phyloP scores from a whole-genome alignment of 2,113 vertebrate genomes.

The Amphiprion percula region DNA sequence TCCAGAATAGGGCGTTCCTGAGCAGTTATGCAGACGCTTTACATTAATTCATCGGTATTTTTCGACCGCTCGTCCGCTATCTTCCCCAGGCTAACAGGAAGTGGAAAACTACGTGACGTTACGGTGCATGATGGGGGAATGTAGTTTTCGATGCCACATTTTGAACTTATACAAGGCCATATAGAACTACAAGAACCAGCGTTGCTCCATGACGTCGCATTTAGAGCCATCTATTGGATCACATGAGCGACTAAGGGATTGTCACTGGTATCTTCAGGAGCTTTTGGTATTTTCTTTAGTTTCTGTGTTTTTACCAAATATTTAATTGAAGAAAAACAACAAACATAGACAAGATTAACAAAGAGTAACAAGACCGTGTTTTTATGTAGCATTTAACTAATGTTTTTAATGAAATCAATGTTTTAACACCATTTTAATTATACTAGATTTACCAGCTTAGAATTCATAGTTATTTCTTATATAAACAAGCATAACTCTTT shows the following conservation, averaged over 20 bases:
- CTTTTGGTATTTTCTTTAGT: neutral
- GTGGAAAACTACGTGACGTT: neutral
- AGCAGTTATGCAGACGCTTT: constrained; percentile 34
- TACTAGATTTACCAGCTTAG: no score
- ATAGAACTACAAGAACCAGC: constrained; percentile 77
- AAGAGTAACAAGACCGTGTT: neutral
- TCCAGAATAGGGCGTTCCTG: constrained; percentile 43
- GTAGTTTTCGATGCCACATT: constrained; percentile 34
- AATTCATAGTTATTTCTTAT: no score
- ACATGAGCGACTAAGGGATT: constrained; percentile 57
- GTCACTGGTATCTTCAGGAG: neutral
- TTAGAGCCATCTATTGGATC: constrained; percentile 24
- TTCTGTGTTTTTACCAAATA: neutral
- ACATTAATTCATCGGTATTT: constrained; percentile 64
- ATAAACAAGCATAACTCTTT: no score
- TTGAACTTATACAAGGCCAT: fast-evolving
- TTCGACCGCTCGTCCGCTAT: constrained; percentile 73
- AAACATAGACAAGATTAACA: neutral
- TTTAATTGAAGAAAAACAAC: no score
- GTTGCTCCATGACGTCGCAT: neutral
- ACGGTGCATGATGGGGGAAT: constrained; percentile 68
- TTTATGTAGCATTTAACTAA: no score
- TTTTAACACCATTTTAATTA: no score
- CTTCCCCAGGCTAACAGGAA: constrained; percentile 67
- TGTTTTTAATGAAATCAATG: no score